Evolutionary conservation across 1,140 invertebrate species (phyloP).

Genomic region (Drosophila ambigua): DNA sequence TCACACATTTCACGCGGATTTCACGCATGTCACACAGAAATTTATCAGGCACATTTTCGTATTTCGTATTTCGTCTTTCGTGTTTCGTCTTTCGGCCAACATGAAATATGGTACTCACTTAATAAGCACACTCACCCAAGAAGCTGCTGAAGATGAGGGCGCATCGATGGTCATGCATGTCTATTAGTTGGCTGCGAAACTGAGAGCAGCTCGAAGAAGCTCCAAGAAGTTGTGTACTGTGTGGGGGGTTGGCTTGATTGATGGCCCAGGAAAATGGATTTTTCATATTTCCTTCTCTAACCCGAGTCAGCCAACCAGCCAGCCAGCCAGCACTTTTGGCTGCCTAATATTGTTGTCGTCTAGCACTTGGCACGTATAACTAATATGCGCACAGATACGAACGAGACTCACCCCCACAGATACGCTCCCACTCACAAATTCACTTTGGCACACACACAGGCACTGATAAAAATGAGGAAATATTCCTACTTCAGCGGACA

Average conservation of each 20-base stretch:
- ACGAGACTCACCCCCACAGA: neutral
- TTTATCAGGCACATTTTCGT: conserved; percentile 52
- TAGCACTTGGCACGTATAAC: conserved; percentile 57
- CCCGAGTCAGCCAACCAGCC: neutral
- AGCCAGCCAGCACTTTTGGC: conserved; percentile 28
- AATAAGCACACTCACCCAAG: conserved; percentile 58
- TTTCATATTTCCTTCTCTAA: conserved; percentile 48
- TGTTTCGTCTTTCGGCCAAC: conserved; percentile 12
- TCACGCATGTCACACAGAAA: conserved; percentile 57
- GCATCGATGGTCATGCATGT: conserved; percentile 53
- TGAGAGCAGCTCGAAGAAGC: too few species aligned
- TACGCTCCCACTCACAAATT: too few species aligned
- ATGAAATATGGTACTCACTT: conserved; percentile 71
- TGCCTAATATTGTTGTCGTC: conserved; percentile 35
- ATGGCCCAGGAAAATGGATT: conserved; percentile 66
- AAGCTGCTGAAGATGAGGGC: conserved; percentile 16
- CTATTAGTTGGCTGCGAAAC: conserved; percentile 50
- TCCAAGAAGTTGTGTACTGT: conserved; percentile 7
- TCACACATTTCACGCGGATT: conserved; percentile 53
- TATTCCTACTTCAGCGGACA: too few species aligned
- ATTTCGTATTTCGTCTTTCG: neutral
- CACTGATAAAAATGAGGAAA: neutral
- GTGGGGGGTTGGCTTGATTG: conserved; percentile 55
- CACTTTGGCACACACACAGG: neutral
- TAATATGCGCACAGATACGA: conserved; percentile 29